phyloP scores from a whole-genome alignment of 2,113 vertebrate genomes.

The Datnioides undecimradiatus region DNA sequence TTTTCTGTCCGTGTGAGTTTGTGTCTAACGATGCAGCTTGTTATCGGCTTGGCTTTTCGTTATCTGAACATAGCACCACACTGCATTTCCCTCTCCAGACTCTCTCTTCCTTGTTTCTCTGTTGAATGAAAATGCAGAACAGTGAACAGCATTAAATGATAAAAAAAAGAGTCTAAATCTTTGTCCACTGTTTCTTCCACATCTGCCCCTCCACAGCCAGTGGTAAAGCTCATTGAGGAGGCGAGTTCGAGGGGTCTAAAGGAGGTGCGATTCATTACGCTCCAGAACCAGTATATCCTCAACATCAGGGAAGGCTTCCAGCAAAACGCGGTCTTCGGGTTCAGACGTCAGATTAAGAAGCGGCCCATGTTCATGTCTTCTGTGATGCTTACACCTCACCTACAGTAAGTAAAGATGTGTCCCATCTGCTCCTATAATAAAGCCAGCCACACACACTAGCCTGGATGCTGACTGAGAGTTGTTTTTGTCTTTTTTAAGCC shows the following conservation, averaged over 20 bases:
- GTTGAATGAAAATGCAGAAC: not conserved
- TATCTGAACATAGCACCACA: not conserved
- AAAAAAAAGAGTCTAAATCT: not conserved
- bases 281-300: slow-evolving; percentile 97
- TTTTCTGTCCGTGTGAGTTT: slow-evolving; percentile 7
- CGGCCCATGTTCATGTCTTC: slow-evolving; percentile 93
- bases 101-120: not conserved
- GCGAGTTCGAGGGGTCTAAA: slow-evolving; percentile 92
- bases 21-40: not conserved
- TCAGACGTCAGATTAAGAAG: slow-evolving; percentile 94
- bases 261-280: slow-evolving; percentile 96
- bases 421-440: not conserved
- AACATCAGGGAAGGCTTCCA: slow-evolving; percentile 95
- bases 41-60: slow-evolving; percentile 4
- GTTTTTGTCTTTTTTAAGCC: not conserved
- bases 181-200: not conserved
- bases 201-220: slow-evolving; percentile 83
- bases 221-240: slow-evolving; percentile 95
- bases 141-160: not conserved
- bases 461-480: not conserved
- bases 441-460: not conserved
- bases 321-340: slow-evolving; percentile 91
- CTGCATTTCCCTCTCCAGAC: not conserved
- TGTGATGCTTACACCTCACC: slow-evolving; percentile 90
- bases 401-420: slow-evolving; percentile 88